Conservation (phyloP, 1,140 invertebrate species). For the Pachypeltis micranthus region DNA sequence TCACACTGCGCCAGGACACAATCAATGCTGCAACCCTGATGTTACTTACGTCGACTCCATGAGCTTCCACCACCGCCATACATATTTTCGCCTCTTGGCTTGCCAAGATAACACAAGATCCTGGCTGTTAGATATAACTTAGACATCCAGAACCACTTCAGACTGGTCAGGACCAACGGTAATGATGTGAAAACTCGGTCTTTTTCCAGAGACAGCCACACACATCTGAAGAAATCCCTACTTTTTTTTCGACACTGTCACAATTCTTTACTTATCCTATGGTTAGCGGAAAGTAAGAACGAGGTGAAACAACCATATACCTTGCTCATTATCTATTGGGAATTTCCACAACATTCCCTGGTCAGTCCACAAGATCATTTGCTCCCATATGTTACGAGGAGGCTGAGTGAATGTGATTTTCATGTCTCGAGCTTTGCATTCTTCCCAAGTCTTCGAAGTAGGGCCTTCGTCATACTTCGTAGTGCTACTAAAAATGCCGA, state of each 20-base stretch:
- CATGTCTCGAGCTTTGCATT: conserved; percentile 50
- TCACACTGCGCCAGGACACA: too few species aligned
- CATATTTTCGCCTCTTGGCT: too few species aligned
- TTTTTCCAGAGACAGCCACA: too few species aligned
- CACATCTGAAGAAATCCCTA: too few species aligned
- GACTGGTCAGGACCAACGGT: too few species aligned
- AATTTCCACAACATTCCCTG: conserved; percentile 93
- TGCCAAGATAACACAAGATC: too few species aligned
- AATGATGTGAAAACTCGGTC: too few species aligned
- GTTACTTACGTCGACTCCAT: too few species aligned
- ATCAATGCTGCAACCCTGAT: too few species aligned
- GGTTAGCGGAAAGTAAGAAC: not conserved
- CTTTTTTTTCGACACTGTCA: not conserved
- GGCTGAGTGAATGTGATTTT: conserved; percentile 49
- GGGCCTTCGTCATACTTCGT: conserved; percentile 34
- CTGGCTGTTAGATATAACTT: too few species aligned
- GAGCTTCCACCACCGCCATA: too few species aligned
- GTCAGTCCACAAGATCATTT: conserved; percentile 89
- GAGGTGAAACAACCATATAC: conserved; percentile 37
- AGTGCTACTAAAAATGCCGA: conserved; percentile 22
- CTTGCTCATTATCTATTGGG: conserved; percentile 95
- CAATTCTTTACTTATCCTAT: not conserved
- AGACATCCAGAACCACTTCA: too few species aligned
- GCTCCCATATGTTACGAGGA: conserved; percentile 79
- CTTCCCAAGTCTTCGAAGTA: conserved; percentile 53